Evolutionary conservation across 2,888 invertebrate species (phyloP), one percentile per base, ranked within the genome.

Genomic region (Idaea biselata): DNA sequence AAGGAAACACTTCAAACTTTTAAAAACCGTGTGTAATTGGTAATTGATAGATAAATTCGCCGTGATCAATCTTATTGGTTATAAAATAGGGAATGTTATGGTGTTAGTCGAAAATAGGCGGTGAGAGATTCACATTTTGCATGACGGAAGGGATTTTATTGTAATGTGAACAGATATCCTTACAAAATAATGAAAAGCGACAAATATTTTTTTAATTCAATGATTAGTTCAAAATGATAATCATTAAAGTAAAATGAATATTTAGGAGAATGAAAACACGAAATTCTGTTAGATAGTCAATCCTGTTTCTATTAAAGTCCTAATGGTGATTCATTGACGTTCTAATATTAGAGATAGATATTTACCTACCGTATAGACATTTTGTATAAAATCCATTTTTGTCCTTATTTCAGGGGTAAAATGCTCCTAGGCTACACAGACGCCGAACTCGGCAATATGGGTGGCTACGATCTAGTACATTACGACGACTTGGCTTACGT

Each of bases 391-490:
- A 14, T 14, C 14, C 33, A 0, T 17, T 62, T 57, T 64, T 55
- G 16, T 11, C 68, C 66, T 83, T 55, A 63, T 88, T 93, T 59
- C 90, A 97, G 98, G 79, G 99, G 99, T 67, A 98, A 99, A 89
- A 96, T 98, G 94, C 94, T 99, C 70, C 94, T 99, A 70, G 99
- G 98, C 16, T 99, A 98, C 87, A 96, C 97, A 0, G 99, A 99
- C 84, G 94, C 96, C 1, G 99, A 97, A 91, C 90, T 98, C 70
- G 96, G 97, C 53, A 97, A 96, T 84, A 95, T 97, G 94, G 98
- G 99, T n/a, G 99, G 99, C 65, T 99, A 99, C 87, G 98, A 98
- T 89, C 94, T 99, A 78, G 97, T 99, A 70, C 99, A 99, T 92
- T 99, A 97, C 78, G 99, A 99, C 80, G 99, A 99, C 88, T 94